Evolutionary conservation across 1,140 invertebrate genomes (phyloP), one percentile per base, ranked within the genome.

Genomic region (Sarcophaga bullata): DNA sequence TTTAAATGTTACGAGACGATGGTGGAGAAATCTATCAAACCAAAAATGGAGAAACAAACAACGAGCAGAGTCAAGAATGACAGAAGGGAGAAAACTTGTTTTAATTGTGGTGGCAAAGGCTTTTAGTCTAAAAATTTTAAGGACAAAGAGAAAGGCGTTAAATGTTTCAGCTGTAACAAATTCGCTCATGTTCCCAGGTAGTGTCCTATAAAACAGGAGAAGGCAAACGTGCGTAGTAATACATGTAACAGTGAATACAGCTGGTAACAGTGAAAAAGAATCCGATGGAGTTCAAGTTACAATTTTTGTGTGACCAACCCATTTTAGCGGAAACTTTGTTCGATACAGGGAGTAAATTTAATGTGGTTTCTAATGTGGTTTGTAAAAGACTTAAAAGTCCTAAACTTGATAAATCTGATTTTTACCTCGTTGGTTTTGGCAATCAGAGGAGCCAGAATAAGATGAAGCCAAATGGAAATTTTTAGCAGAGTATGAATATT

Each of bases 101-200:
- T 54, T 76, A 83, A 81, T 62, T 81, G 76, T 81, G 80, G 80
- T 54, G 25, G 73, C 13, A 81, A 62, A 78, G 80, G 80, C 6
- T 72, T 81, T 54, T 13, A 13, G 8, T 58, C 48, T 10, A 75
- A 68, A 17, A 48, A 25, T 4, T 78, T 72, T 62, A 19, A 58
- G 19, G 48, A 68, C 54, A 81, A 83, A 48, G 13, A 13, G 11
- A 37, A 81, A 68, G 68, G 73, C 17, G 13, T 62, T 25, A 75
- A 83, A 48, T 81, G 84, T 0, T 15, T 62, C 19, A 75, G 84
- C 47, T 73, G 82, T 48, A 17, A 76, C 48, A 49, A 81, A 19
- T 72, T 46, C n/a, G 83, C 73, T 17, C 68, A 52, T 50, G 13
- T 72, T 68, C 50, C 54, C 6, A 19, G 72, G 73, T 8, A 73